Percentiles rank a stretch among this genome's conserved stretches.
phyloP scores from a whole-genome alignment of 2,113 vertebrate species.

The Sinocyclocheilus anophthalmus region DNA sequence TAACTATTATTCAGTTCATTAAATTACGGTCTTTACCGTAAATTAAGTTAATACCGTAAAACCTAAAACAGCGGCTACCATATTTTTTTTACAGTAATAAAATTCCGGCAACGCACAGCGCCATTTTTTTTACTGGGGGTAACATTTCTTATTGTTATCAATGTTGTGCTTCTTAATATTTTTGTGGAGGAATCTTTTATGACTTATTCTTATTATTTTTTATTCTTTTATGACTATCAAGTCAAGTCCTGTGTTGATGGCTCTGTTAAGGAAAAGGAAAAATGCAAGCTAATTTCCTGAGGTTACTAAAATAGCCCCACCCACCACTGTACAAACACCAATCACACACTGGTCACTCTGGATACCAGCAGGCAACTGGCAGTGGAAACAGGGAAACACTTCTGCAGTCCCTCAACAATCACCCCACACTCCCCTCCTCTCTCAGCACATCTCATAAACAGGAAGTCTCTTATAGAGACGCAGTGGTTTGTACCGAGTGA shows the following conservation, averaged over 20 bases:
- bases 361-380: slow-evolving; percentile 29
- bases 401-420: slow-evolving; percentile 16
- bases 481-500: neutral
- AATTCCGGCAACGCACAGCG: too few relatives aligned
- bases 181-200: too few relatives aligned
- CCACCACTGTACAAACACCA: slow-evolving; percentile 9
- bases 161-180: too few relatives aligned
- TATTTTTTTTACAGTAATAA: too few relatives aligned
- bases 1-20: too few relatives aligned
- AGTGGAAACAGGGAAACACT: slow-evolving; percentile 23
- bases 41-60: too few relatives aligned
- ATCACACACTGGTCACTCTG: slow-evolving; percentile 2
- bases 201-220: too few relatives aligned
- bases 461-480: slow-evolving; percentile 38
- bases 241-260: neutral
- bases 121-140: too few relatives aligned
- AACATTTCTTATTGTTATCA: too few relatives aligned
- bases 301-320: neutral
- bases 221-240: neutral
- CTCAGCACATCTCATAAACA: slow-evolving; percentile 47
- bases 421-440: slow-evolving; percentile 1
- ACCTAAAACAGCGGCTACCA: too few relatives aligned
- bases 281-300: slow-evolving; percentile 29
- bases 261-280: slow-evolving; percentile 15
- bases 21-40: too few relatives aligned